These are phyloP conservation scores for Caenorhabditis zanzibari DNA, from an alignment of 2,888 invertebrate species.

Conservation along the genomic window DNA sequence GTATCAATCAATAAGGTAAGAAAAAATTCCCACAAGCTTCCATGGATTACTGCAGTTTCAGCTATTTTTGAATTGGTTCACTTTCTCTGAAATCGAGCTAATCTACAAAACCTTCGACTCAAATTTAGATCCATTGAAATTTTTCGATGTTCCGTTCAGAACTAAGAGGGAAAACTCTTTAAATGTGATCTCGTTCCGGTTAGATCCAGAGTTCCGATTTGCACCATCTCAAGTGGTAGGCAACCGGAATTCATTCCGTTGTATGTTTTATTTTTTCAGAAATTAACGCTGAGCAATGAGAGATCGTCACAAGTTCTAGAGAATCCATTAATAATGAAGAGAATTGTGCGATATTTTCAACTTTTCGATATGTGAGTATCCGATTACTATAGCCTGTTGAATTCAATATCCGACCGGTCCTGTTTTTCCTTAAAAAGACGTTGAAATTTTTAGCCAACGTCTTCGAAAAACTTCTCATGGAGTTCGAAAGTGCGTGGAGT, in stretches of 20 bases:
- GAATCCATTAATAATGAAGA: neutral
- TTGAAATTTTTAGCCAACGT: too few relatives aligned
- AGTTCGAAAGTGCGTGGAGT: neutral
- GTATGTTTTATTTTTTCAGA: neutral
- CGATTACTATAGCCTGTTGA: neutral
- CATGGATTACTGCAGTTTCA: neutral
- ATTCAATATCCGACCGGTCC: too few relatives aligned
- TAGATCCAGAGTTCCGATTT: neutral
- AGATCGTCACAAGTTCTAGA: neutral
- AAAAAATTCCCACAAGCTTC: too few relatives aligned
- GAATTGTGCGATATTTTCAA: neutral
- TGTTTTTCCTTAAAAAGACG: too few relatives aligned
- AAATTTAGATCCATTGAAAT: neutral
- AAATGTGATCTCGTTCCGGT: neutral
- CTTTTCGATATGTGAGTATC: neutral
- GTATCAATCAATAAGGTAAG: neutral
- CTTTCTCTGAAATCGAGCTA: neutral
- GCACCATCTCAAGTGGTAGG: neutral
- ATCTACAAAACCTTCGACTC: neutral
- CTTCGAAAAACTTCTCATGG: neutral
- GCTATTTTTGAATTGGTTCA: neutral
- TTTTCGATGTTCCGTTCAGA: neutral
- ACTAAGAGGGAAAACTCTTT: neutral
- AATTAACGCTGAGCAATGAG: slow-evolving; percentile 3
- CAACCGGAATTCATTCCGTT: neutral